Evolutionary conservation across 2,888 invertebrate genomes (phyloP).

Genomic region (Drosophila mulleri): DNA sequence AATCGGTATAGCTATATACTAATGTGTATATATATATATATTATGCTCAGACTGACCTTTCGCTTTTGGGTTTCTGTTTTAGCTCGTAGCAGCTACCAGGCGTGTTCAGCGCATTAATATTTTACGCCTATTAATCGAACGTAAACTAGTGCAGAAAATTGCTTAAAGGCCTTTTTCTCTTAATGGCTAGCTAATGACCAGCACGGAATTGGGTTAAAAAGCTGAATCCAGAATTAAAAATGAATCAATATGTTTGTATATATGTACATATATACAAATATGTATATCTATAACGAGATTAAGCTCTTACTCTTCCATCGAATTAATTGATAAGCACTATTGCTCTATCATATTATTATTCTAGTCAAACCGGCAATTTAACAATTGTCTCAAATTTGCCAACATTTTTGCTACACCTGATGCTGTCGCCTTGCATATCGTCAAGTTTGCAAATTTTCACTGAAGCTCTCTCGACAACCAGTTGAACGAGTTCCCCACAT

Average conservation of each 20-base stretch:
- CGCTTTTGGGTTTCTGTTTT: constrained; percentile 26
- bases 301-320: not conserved
- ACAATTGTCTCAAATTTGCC: constrained; percentile 42
- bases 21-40: not conserved
- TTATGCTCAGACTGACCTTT: constrained; percentile 35
- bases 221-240: too few species aligned
- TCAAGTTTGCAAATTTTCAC: constrained; percentile 41
- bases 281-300: not conserved
- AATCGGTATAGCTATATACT: not conserved
- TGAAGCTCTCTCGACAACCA: constrained; percentile 12
- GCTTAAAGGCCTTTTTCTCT: constrained; percentile 47
- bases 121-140: constrained; percentile 74
- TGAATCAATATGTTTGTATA: not conserved
- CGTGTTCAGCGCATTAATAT: constrained; percentile 73
- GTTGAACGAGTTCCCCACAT: constrained; percentile 41
- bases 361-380: constrained; percentile 21
- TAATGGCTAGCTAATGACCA: constrained; percentile 43
- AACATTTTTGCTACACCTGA: constrained; percentile 44
- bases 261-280: not conserved
- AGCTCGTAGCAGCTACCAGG: constrained; percentile 55
- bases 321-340: constrained; percentile 3
- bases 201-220: constrained; percentile 14
- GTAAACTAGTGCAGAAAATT: constrained; percentile 70
- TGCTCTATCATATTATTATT: not conserved
- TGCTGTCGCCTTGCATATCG: constrained; percentile 17